phyloP scores from a whole-genome alignment of 1,140 invertebrate species.

The Idris sp. region DNA sequence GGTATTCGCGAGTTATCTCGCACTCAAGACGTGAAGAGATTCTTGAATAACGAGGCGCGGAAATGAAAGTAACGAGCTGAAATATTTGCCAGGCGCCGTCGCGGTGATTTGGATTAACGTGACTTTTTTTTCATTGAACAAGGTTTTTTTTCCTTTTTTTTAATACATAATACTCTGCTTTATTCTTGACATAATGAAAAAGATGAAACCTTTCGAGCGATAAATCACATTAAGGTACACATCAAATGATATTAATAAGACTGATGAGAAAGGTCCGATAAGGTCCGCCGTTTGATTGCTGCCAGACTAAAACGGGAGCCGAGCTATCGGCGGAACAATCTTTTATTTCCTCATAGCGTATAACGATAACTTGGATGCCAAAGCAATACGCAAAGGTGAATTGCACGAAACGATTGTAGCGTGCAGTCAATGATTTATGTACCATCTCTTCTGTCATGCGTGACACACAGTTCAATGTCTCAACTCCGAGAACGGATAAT shows the following conservation, averaged over 20 bases:
- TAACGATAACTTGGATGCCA: conserved; percentile 49
- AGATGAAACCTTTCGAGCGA: background rate
- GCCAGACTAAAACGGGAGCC: conserved; percentile 45
- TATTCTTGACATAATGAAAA: no score
- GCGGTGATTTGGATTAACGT: no score
- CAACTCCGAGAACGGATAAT: conserved; percentile 35
- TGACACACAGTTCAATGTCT: conserved; percentile 49
- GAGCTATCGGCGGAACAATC: conserved; percentile 63
- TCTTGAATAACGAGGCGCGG: conserved; percentile 46
- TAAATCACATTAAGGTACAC: conserved; percentile 15
- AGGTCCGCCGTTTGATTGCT: conserved; percentile 34
- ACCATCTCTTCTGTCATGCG: conserved; percentile 46
- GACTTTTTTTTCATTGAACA: conserved; percentile 11
- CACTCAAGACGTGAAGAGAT: conserved; percentile 28
- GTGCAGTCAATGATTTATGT: conserved; percentile 63
- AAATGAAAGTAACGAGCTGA: conserved; percentile 59
- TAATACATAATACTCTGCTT: no score
- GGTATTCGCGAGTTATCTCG: conserved; percentile 31
- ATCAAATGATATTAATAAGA: conserved; percentile 26
- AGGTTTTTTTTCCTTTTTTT: no score
- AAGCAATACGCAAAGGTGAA: conserved; percentile 51
- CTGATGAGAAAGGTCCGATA: conserved; percentile 36
- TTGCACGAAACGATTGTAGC: conserved; percentile 59
- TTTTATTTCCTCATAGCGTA: conserved; percentile 64
- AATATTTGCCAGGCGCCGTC: conserved; percentile 29